Conservation (phyloP, 1,140 invertebrate species). For the Lerema accius region DNA sequence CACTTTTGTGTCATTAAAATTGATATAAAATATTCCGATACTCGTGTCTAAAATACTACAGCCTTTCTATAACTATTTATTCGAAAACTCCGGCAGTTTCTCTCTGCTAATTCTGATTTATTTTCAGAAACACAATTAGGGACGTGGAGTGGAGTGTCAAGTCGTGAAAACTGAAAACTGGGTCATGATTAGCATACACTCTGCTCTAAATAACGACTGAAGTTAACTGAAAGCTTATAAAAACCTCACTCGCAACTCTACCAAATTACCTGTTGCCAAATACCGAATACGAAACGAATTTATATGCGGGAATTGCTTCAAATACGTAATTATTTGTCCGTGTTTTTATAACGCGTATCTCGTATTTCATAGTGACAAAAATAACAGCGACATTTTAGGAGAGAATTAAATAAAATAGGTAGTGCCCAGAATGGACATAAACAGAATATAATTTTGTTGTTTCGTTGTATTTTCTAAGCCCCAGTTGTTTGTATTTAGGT, state of each 20-base stretch:
- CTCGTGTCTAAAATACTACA: too few species aligned
- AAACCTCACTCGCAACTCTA: conserved; percentile 7
- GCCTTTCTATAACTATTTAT: too few species aligned
- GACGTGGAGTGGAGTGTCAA: conserved; percentile 27
- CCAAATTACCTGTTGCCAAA: neutral
- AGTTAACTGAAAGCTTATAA: conserved; percentile 10
- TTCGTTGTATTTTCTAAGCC: neutral
- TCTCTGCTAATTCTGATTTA: conserved; percentile 19
- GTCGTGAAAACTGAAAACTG: conserved; percentile 20
- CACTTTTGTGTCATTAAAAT: too few species aligned
- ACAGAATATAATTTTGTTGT: neutral
- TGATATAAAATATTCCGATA: too few species aligned
- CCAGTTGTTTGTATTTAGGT: neutral
- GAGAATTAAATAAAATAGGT: too few species aligned
- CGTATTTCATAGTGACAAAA: too few species aligned
- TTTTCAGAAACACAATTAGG: conserved; percentile 30
- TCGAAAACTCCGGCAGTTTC: conserved; percentile 1
- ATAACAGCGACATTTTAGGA: too few species aligned
- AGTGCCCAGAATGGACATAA: neutral
- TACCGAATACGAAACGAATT: neutral
- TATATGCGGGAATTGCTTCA: neutral
- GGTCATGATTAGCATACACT: conserved; percentile 35
- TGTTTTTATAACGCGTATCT: too few species aligned
- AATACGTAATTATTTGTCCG: neutral
- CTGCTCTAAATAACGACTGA: conserved; percentile 15